Percentiles rank a stretch among this genome's conserved stretches.
Evolutionary conservation across 2,113 vertebrate species (phyloP).

Genomic region (Pithys albifrons): DNA sequence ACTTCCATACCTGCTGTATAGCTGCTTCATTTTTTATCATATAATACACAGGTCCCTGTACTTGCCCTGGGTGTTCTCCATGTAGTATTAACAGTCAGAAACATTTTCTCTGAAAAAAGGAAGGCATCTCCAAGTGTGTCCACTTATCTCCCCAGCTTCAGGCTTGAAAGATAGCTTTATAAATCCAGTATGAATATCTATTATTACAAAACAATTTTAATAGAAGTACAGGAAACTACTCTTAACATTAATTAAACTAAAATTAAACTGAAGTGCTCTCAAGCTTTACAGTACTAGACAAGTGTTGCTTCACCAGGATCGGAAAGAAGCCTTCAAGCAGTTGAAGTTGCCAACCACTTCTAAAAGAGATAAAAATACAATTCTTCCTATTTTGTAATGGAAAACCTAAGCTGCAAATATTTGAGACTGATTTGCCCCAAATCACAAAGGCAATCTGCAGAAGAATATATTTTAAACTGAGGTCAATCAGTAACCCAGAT

Average conservation of each 20-base stretch:
- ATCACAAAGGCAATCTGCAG: background rate
- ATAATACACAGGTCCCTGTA: accelerated
- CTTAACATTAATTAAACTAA: constrained; percentile 9
- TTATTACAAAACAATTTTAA: background rate
- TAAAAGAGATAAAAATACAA: background rate
- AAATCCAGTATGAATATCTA: background rate
- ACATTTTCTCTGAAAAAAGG: background rate
- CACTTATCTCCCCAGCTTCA: background rate
- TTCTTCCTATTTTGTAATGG: background rate
- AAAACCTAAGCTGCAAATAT: background rate
- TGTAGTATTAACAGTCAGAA: background rate
- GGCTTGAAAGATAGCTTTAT: background rate
- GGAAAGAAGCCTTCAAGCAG: background rate
- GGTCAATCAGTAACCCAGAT: background rate
- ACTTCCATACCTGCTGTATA: background rate
- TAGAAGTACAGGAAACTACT: background rate
- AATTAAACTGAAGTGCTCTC: constrained; percentile 30
- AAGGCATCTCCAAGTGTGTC: background rate
- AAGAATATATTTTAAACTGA: background rate
- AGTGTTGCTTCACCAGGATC: background rate
- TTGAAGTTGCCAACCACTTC: background rate
- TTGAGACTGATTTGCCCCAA: background rate
- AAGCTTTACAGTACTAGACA: background rate
- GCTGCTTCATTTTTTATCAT: background rate
- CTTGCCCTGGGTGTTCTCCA: background rate